Evolutionary conservation across 2,113 vertebrate genomes (phyloP), one percentile per base, ranked within the genome.

Genomic region (Gobiocypris rarus): DNA sequence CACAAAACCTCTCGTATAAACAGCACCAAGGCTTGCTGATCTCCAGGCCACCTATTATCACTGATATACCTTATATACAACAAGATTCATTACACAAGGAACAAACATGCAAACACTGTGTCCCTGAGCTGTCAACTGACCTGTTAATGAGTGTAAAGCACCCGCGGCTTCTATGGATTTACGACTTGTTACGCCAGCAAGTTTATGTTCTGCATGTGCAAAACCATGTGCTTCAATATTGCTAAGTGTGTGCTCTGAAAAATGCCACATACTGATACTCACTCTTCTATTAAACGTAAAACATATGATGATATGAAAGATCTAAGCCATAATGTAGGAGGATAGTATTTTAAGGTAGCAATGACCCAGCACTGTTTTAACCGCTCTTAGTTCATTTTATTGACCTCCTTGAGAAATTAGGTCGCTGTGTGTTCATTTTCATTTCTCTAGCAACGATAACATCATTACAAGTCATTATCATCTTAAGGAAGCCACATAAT

Each of bases 401-500:
- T 79, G 61, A 50, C 69, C 78, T 77, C 70, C 73, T 24, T 34
- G 71, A 84, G 31, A 73, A 77, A 88, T 67, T 24, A 84, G 54
- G 43, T 81, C 69, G 50, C 31, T 14, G 69, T 78, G 43, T 71
- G 79, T 34, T 84, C 71, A 56, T 83, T 81, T 75, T 86, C 41
- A 86, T 86, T 86, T 84, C 43, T 77, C 28, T 26, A 54, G 41
- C 31, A 31, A 75, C 38, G 58, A 24, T 83, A 81, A 84, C 84
- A 86, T 75, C 54, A 78, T 28, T 34, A 24, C 48, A 61, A 87
- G 73, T 58, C 83, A 87, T 31, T 82, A 41, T 80, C 81, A 75
- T 82, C 63, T 82, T 63, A 2, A 10, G 45, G 54, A 48, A 63
- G 74, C 31, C 65, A 31, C 45, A 74, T 61, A 67, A 34, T 3